Evolutionary conservation across 92 coral and sea anemone genomes (phyloP).

Genomic region (Nematostella vectensis): DNA sequence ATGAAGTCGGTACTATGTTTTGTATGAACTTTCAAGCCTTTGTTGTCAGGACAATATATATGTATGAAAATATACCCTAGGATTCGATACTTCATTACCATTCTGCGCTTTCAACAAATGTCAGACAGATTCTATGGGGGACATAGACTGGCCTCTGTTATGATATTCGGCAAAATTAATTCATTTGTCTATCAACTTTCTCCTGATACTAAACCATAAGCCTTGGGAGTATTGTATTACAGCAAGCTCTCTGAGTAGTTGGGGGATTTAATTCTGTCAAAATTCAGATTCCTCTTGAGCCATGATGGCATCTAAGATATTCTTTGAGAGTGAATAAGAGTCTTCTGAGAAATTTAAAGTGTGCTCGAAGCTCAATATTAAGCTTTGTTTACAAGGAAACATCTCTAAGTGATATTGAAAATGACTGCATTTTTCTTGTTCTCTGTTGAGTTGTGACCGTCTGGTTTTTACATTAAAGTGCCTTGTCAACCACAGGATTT

Average conservation of each 20-base stretch:
- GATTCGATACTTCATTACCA: slow-evolving; percentile 10
- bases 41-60: neutral
- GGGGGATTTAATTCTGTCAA: neutral
- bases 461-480: no score
- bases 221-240: neutral
- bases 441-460: no score
- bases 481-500: no score
- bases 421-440: no score
- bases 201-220: neutral
- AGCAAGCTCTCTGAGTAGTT: neutral
- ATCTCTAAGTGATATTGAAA: no score
- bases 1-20: neutral
- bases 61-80: neutral
- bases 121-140: slow-evolving; percentile 26
- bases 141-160: neutral
- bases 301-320: slow-evolving; percentile 5
- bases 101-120: slow-evolving; percentile 13
- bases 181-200: neutral
- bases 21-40: neutral
- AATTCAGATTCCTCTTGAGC: neutral
- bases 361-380: no score
- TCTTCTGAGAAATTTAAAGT: no score
- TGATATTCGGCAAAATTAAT: neutral
- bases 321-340: no score
- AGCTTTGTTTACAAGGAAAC: no score